These are phyloP conservation scores for Odontocerum albicorne DNA, from an alignment of 2,888 invertebrate genomes.

Conservation along the genomic window DNA sequence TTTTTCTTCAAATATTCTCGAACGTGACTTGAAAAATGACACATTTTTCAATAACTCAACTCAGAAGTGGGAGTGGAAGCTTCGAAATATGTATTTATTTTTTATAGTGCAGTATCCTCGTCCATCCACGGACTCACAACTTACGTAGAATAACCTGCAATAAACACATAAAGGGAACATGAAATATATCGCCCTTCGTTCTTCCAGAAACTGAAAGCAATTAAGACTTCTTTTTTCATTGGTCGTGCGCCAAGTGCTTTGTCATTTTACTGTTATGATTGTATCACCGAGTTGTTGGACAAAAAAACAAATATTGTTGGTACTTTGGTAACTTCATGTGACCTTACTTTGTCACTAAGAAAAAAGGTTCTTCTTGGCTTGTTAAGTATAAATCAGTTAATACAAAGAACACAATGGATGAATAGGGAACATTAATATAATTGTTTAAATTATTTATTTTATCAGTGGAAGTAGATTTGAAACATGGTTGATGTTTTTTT, in stretches of 20 bases:
- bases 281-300: background rate
- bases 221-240: slow-evolving; percentile 24
- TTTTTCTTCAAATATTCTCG: too few relatives aligned
- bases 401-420: too few relatives aligned
- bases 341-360: slow-evolving; percentile 11
- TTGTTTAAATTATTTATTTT: too few relatives aligned
- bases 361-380: too few relatives aligned
- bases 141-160: slow-evolving; percentile 32
- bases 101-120: slow-evolving; percentile 1
- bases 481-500: too few relatives aligned
- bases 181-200: slow-evolving; percentile 4
- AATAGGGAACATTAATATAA: too few relatives aligned
- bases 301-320: slow-evolving; percentile 4
- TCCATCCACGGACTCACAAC: slow-evolving; percentile 9
- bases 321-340: background rate
- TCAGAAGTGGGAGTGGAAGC: too few relatives aligned
- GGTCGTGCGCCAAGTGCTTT: slow-evolving; percentile 16
- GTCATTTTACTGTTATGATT: slow-evolving; percentile 19
- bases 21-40: too few relatives aligned
- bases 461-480: too few relatives aligned
- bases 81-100: too few relatives aligned
- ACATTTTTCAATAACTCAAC: too few relatives aligned
- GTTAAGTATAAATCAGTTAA: too few relatives aligned
- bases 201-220: slow-evolving; percentile 35
- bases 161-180: slow-evolving; percentile 31